Conservation (phyloP, 2,888 invertebrate species). For the Rhopalosiphum nymphaeae region DNA sequence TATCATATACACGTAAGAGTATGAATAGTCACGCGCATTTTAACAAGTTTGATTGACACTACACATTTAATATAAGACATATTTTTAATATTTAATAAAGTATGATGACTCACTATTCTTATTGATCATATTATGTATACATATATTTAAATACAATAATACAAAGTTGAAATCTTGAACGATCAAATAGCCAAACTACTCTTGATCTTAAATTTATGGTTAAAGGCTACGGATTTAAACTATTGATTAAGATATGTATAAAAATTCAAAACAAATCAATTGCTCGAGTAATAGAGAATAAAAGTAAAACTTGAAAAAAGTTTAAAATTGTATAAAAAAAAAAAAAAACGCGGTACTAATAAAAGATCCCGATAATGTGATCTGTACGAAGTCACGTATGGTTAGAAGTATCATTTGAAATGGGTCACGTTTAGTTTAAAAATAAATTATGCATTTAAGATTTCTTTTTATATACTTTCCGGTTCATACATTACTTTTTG, state of each 20-base stretch:
- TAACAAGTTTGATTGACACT: background rate
- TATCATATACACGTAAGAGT: background rate
- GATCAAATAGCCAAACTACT: background rate
- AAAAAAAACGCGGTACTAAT: background rate
- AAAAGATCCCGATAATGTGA: slow-evolving; percentile 20
- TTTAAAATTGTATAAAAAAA: background rate
- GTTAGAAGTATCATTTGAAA: slow-evolving; percentile 7
- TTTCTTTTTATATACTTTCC: slow-evolving; percentile 30
- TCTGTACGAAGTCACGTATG: slow-evolving; percentile 3
- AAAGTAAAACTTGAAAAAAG: background rate
- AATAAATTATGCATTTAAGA: slow-evolving; percentile 44
- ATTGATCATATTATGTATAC: background rate
- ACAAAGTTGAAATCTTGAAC: background rate
- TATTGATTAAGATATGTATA: background rate
- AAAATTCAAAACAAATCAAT: slow-evolving; percentile 31
- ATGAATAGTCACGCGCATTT: background rate
- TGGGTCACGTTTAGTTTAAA: slow-evolving; percentile 19
- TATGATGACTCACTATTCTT: background rate
- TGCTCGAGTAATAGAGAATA: background rate
- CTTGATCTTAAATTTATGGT: background rate
- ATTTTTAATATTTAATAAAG: background rate
- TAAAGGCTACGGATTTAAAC: background rate
- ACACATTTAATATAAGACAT: background rate
- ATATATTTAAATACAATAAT: background rate
- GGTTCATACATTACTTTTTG: slow-evolving; percentile 8